Percentiles rank a stretch among this genome's conserved stretches.
These are phyloP conservation scores for Bursaphelenchus mucronatus DNA, from an alignment of 1,140 invertebrate genomes.

Conservation along the genomic window DNA sequence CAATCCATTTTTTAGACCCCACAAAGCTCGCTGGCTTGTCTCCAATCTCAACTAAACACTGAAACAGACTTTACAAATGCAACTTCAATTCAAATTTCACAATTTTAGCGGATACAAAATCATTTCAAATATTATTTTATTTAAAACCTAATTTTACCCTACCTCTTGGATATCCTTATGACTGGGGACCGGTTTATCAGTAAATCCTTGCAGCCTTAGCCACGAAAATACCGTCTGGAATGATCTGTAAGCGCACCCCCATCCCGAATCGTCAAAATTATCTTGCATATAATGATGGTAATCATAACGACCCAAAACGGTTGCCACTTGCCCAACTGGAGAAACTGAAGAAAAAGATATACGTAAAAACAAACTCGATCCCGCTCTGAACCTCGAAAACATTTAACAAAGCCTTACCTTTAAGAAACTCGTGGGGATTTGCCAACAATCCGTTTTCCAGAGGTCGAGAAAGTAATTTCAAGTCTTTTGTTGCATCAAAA, in stretches of 20 bases:
- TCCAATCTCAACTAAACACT: conserved; percentile 81
- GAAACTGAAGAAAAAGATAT: conserved; percentile 28
- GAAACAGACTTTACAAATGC: conserved; percentile 31
- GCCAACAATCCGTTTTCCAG: conserved; percentile 9
- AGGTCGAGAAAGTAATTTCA: too few relatives aligned
- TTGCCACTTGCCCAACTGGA: conserved; percentile 64
- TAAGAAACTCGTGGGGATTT: conserved; percentile 20
- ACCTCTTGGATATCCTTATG: conserved; percentile 84
- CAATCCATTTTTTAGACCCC: conserved; percentile 91
- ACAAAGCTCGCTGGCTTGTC: conserved; percentile 85
- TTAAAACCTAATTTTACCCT: not conserved
- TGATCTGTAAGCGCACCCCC: conserved; percentile 98
- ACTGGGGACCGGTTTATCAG: conserved; percentile 74
- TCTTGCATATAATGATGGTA: conserved; percentile 98
- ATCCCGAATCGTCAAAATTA: conserved; percentile 86
- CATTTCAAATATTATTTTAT: not conserved
- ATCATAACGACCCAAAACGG: conserved; percentile 79
- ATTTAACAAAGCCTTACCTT: conserved; percentile 1
- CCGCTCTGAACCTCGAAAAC: not conserved
- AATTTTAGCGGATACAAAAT: conserved; percentile 22
- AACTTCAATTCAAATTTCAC: not conserved
- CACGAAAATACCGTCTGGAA: conserved; percentile 94
- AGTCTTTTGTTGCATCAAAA: too few relatives aligned
- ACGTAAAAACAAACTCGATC: not conserved
- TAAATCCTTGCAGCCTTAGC: conserved; percentile 89